Conservation (phyloP, 2,797 vertebrate genomes). For the Jordanella pulchra region DNA sequence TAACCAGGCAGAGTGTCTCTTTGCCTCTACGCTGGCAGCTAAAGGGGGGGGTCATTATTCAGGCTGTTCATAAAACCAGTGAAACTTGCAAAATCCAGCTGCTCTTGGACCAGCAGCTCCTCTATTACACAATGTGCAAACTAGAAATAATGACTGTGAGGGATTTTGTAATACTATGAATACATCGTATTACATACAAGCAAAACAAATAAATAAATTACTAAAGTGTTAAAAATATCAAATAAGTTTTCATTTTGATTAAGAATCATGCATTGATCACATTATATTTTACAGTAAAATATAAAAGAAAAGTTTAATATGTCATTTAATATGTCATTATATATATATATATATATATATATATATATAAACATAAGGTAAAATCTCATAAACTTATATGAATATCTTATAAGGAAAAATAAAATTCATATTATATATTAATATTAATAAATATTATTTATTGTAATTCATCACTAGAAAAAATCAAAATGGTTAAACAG, state of each 20-base stretch:
- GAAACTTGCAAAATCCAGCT: conserved; percentile 72
- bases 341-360: too few relatives aligned
- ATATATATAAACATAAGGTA: too few relatives aligned
- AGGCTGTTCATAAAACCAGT: conserved; percentile 72
- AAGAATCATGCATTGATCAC: neutral
- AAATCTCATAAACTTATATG: too few relatives aligned
- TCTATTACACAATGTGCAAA: conserved; percentile 18
- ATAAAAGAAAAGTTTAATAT: too few relatives aligned
- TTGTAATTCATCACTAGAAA: too few relatives aligned
- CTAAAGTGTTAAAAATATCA: neutral
- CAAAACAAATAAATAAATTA: conserved; percentile 12
- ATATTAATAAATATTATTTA: too few relatives aligned
- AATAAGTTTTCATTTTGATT: neutral
- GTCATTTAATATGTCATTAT: too few relatives aligned
- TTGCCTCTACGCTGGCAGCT: conserved; percentile 67
- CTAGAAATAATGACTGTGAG: conserved; percentile 19
- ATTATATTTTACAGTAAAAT: too few relatives aligned
- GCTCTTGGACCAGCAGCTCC: conserved; percentile 50
- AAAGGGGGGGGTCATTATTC: conserved; percentile 76
- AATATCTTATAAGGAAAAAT: too few relatives aligned
- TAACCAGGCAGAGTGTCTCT: conserved; percentile 67
- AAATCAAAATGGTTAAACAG: too few relatives aligned
- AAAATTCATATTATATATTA: too few relatives aligned
- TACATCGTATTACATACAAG: conserved; percentile 23
- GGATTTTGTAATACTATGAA: conserved; percentile 39